phyloP scores from a whole-genome alignment of 2,797 vertebrate species.

The Platyrinchus mystaceus region DNA sequence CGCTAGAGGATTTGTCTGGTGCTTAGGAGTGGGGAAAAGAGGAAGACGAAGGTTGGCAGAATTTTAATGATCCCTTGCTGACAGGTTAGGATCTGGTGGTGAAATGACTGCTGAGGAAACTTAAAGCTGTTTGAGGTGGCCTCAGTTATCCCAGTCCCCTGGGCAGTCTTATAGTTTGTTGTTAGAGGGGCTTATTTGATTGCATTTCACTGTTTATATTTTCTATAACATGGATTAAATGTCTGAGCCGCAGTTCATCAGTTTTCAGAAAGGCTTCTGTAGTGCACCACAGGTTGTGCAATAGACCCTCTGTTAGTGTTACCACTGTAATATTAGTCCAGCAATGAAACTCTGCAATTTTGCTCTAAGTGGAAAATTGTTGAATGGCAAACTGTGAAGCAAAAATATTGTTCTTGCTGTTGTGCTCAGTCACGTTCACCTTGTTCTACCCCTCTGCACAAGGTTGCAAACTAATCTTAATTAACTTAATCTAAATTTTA shows the following conservation, averaged over 20 bases:
- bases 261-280: neutral
- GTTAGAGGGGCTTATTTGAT: neutral
- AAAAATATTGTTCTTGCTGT: neutral
- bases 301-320: neutral
- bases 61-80: neutral
- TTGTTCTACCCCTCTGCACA: neutral
- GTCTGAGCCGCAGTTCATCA: neutral
- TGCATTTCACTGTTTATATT: neutral
- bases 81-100: neutral
- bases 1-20: neutral
- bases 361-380: neutral
- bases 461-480: neutral
- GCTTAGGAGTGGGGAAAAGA: neutral
- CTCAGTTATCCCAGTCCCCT: neutral
- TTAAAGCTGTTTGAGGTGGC: neutral
- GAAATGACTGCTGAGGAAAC: neutral
- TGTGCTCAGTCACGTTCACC: neutral
- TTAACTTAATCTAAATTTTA: neutral
- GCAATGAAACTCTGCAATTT: neutral
- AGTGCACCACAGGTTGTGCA: neutral
- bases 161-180: neutral
- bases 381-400: neutral
- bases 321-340: neutral
- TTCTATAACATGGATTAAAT: rapidly evolving
- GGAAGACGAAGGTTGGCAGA: neutral